Evolutionary conservation across 1,140 invertebrate species (phyloP), one percentile per base, ranked within the genome.

Genomic region (Apocrypta bakeri): DNA sequence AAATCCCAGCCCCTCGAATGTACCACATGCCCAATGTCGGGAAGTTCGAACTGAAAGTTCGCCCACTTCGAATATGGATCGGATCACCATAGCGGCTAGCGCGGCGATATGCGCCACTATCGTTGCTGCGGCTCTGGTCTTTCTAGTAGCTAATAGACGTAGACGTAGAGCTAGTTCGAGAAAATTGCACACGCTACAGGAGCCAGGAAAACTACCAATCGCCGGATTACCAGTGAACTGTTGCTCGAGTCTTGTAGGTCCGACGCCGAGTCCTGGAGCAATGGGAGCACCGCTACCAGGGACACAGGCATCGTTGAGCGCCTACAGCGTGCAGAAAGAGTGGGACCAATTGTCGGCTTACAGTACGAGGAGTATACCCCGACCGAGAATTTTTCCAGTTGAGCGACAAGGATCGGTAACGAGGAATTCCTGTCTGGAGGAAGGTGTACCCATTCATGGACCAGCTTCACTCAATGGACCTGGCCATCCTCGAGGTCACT

Each of bases 331-430:
- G 85, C 96, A 96, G 89, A 96, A 96, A 89, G 97, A 98, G 90
- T 98, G 97, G 97, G 97, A 98, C 92, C 97, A 98, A 91, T 95
- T 98, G 21, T 98, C 97, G 2, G 96, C 96, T 24, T 98, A 98
- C 90, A 98, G 97, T 89, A 96, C 96, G 80, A 93, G 97, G 86
- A 97, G 96, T 82, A 97, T 97, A 89, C 97, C 96, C n/a, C 92
- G 97, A 79, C 95, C 96, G 2, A 91, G 96, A 85, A 96, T 97
- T 91, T 96, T 96, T 92, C 93, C 96, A 79, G 92, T 96, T 78
- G 93, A 96, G 89, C 93, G 95, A 88, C 93, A 95, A 94, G 93
- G 90, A 90, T 94, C 94, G 24, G 92, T 95, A 72, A 93, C 93
- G 40, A 90, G 92, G 84, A 94, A 92, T 7, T 95, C 92, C 87